Evolutionary conservation across 1,140 invertebrate species (phyloP), one percentile per base, ranked within the genome.

Genomic region (Hypsibius dujardini): DNA sequence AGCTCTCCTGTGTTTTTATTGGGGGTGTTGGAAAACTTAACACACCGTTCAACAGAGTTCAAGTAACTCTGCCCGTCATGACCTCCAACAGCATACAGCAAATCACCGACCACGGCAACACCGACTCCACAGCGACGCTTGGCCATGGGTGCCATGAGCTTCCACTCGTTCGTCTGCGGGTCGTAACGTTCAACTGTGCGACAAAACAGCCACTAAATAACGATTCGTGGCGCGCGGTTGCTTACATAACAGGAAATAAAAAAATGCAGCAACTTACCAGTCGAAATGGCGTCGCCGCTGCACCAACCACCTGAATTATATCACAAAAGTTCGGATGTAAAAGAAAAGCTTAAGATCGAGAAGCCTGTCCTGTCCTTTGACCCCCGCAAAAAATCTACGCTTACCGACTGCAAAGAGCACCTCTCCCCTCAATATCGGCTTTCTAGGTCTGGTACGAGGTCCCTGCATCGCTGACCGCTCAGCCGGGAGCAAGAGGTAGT

Each of bases 101-200:
- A 82, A 79, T 96, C 92, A 81, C 94, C 94, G 1, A 97, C 81
- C n/a, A 97, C 94, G 60, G 93, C 93, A 15, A 98, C 94, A 46
- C 95, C 95, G 1, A 98, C 95, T 46, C 95, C 95, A 82, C 95
- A 98, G 71, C 95, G 85, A 72, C 93, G 81, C 80, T 97, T 97
- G 75, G 88, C 90, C 93, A 97, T 97, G 1, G 92, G 90, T n/a
- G 92, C 91, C 1, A 96, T 92, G 89, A 97, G 93, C 80, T 94
- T 89, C 95, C 95, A 98, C 79, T 98, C 93, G 74, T 89, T 89
- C 1, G 89, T 90, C 77, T 92, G 89, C 1, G 94, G 93, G 82
- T 98, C 95, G 79, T 95, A 97, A 73, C 91, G 85, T 81, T 98
- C 95, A 2, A 98, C 94, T 60, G 89, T 93, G 2, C 93, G 28